Conservation (phyloP, 1,140 invertebrate species). For the Hylyphantes graminicola region DNA sequence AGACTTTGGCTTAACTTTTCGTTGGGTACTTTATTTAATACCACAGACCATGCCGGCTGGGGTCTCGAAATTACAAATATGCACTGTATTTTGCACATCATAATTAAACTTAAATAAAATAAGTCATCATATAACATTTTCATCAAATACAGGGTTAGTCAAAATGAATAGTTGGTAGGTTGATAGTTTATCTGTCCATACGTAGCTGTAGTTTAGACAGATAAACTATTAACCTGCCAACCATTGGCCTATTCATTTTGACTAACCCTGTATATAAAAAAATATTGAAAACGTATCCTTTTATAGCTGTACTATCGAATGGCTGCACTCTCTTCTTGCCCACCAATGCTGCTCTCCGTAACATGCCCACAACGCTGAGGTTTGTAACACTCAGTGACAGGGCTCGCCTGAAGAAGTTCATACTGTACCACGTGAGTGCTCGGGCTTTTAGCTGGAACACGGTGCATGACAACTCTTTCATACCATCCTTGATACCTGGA, state of each 20-base stretch:
- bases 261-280: not conserved
- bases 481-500: constrained; percentile 28
- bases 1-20: too few relatives aligned
- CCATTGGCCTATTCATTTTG: not conserved
- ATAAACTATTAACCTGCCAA: too few relatives aligned
- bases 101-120: too few relatives aligned
- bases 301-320: not conserved
- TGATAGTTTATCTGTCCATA: too few relatives aligned
- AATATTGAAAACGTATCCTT: not conserved
- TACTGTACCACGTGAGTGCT: constrained; percentile 37
- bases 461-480: constrained; percentile 17
- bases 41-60: too few relatives aligned
- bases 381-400: not conserved
- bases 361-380: constrained; percentile 37
- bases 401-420: constrained; percentile 30
- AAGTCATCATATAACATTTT: too few relatives aligned
- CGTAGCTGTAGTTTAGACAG: not conserved
- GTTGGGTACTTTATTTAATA: too few relatives aligned
- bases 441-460: constrained; percentile 16
- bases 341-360: constrained; percentile 14
- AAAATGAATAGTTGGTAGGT: too few relatives aligned
- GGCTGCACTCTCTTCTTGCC: constrained; percentile 47
- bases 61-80: too few relatives aligned
- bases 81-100: too few relatives aligned
- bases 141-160: too few relatives aligned